Conservation (phyloP, 1,140 invertebrate genomes). For the Pseudoatta argentina region DNA sequence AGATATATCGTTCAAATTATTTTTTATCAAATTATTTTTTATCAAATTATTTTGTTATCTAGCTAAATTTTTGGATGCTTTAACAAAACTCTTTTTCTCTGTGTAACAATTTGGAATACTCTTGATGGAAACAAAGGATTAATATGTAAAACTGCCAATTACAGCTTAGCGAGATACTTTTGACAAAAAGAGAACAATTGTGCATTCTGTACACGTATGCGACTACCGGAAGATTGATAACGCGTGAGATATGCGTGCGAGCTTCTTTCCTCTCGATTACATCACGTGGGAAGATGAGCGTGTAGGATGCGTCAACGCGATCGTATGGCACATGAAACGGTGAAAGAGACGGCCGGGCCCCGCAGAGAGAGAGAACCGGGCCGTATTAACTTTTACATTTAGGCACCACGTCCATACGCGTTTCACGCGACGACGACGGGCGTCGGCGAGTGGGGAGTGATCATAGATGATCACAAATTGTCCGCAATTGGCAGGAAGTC, state of each 20-base stretch:
- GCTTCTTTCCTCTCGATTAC: conserved; percentile 70
- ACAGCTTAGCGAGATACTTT: not conserved
- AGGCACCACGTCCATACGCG: conserved; percentile 71
- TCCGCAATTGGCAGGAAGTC: conserved; percentile 86
- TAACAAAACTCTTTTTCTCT: too few species aligned
- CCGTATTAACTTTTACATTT: conserved; percentile 79
- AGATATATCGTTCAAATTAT: too few species aligned
- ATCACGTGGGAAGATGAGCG: conserved; percentile 77
- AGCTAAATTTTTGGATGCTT: too few species aligned
- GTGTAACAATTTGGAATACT: not conserved
- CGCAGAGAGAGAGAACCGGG: conserved; percentile 62
- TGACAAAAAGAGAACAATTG: not conserved
- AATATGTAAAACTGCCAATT: conserved; percentile 1
- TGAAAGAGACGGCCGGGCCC: conserved; percentile 32
- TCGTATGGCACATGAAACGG: conserved; percentile 59
- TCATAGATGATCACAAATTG: conserved; percentile 86
- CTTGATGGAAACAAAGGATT: not conserved
- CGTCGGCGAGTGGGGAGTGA: conserved; percentile 76
- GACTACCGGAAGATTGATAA: conserved; percentile 28
- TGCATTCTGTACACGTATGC: conserved; percentile 20
- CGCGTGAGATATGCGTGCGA: conserved; percentile 26
- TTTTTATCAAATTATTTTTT: too few species aligned
- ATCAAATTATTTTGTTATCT: too few species aligned
- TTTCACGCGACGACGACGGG: conserved; percentile 24
- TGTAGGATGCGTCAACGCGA: conserved; percentile 75